Evolutionary conservation across 2,113 vertebrate genomes (phyloP).

Genomic region (Antechinus stuartii): DNA sequence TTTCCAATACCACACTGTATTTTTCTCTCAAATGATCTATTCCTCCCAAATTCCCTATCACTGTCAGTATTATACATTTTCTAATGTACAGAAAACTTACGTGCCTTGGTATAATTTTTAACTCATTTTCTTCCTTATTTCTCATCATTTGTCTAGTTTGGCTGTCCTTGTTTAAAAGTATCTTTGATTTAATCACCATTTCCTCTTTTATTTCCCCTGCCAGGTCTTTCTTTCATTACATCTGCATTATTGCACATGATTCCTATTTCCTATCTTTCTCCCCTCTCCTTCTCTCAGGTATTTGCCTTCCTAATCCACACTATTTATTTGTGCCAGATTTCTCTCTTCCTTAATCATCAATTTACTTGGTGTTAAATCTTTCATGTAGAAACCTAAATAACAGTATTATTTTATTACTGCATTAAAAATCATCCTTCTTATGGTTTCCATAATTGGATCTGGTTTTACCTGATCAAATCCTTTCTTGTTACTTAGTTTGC

Average conservation of each 20-base stretch:
- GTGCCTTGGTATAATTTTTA: conserved; percentile 12
- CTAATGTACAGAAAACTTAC: not conserved
- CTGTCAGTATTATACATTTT: conserved; percentile 12
- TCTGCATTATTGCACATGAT: not conserved
- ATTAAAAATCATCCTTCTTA: not conserved
- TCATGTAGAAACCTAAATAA: not conserved
- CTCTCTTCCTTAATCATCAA: conserved; percentile 10
- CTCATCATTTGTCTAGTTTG: not conserved
- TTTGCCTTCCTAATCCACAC: conserved; percentile 9
- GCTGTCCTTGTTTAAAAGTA: not conserved
- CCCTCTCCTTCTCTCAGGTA: not conserved
- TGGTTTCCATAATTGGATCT: not conserved
- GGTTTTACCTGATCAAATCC: not conserved
- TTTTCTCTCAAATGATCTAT: conserved; percentile 29
- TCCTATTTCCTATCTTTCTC: not conserved
- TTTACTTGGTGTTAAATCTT: not conserved
- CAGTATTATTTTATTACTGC: not conserved
- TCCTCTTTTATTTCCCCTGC: not conserved
- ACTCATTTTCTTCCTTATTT: not conserved
- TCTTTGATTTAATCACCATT: not conserved
- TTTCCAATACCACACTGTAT: not conserved
- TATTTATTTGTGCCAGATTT: conserved; percentile 47
- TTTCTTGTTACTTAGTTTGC: not conserved
- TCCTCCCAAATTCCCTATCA: not conserved
- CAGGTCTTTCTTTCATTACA: not conserved